Evolutionary conservation across 2,888 invertebrate genomes (phyloP).

Genomic region (Noctua comes): DNA sequence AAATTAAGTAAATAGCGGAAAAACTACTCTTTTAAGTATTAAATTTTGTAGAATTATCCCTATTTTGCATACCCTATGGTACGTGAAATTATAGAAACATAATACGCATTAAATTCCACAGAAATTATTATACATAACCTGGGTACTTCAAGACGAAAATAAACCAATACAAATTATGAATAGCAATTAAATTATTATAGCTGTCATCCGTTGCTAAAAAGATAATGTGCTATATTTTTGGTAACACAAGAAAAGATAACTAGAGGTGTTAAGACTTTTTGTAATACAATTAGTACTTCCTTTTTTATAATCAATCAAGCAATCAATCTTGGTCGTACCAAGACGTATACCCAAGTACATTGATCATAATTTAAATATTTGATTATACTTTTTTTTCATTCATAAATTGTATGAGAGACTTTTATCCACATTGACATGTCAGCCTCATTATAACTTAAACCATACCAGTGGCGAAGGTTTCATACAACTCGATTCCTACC

Average conservation of each 20-base stretch:
- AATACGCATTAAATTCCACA: not conserved
- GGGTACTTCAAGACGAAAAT: not conserved
- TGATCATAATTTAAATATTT: not conserved
- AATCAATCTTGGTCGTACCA: not conserved
- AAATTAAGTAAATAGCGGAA: not conserved
- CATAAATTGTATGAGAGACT: no score
- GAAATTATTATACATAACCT: not conserved
- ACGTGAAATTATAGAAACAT: not conserved
- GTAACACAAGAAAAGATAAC: slow-evolving; percentile 13
- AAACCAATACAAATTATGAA: not conserved
- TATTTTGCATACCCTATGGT: not conserved
- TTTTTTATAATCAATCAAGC: not conserved
- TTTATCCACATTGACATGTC: not conserved
- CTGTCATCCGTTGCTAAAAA: slow-evolving; percentile 20
- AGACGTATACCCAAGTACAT: not conserved
- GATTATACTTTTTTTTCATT: not conserved
- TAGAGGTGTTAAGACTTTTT: slow-evolving; percentile 7
- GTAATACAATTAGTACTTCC: not conserved
- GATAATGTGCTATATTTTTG: slow-evolving; percentile 4
- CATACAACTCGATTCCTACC: no score
- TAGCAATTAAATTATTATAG: slow-evolving; percentile 7
- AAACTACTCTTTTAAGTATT: not conserved
- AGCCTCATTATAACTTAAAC: not conserved
- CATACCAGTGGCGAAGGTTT: not conserved
- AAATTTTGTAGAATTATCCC: not conserved